phyloP scores from a whole-genome alignment of 2,888 invertebrate genomes.

The Noctua comes region DNA sequence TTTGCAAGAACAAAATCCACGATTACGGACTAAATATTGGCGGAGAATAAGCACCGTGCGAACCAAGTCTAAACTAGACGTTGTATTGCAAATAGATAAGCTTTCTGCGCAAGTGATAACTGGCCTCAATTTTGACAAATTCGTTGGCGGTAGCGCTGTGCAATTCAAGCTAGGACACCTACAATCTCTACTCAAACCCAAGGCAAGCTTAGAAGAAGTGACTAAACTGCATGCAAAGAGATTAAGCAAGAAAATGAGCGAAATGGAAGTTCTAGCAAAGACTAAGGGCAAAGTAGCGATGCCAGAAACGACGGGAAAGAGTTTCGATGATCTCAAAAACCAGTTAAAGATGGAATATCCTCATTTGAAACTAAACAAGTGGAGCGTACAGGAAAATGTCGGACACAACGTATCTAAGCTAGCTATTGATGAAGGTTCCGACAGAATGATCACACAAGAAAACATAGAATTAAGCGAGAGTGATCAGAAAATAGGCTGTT shows the following conservation, averaged over 20 bases:
- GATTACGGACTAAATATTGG: constrained; percentile 85
- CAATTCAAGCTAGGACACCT: constrained; percentile 84
- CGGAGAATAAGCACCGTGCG: constrained; percentile 81
- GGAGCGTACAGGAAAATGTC: constrained; percentile 29
- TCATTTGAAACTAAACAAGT: constrained; percentile 55
- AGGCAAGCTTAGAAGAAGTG: constrained; percentile 75
- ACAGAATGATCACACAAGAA: constrained; percentile 26
- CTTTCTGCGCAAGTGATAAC: constrained; percentile 84
- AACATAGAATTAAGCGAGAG: constrained; percentile 30
- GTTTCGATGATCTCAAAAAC: constrained; percentile 43
- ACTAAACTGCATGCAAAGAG: constrained; percentile 67
- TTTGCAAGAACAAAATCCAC: constrained; percentile 82
- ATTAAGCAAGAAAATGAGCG: constrained; percentile 47
- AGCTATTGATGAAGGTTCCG: constrained; percentile 27
- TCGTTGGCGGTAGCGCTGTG: constrained; percentile 72
- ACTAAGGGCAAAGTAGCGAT: constrained; percentile 50
- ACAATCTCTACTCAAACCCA: constrained; percentile 79
- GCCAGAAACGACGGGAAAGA: constrained; percentile 39
- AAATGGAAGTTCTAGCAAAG: constrained; percentile 46
- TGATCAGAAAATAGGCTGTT: constrained; percentile 45
- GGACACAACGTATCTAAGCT: constrained; percentile 20
- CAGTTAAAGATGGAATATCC: constrained; percentile 40
- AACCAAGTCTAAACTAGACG: constrained; percentile 77
- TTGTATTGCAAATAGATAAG: constrained; percentile 84
- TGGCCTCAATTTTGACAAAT: constrained; percentile 76